Evolutionary conservation across 2,888 invertebrate species (phyloP).

Genomic region (Volucella inflata): DNA sequence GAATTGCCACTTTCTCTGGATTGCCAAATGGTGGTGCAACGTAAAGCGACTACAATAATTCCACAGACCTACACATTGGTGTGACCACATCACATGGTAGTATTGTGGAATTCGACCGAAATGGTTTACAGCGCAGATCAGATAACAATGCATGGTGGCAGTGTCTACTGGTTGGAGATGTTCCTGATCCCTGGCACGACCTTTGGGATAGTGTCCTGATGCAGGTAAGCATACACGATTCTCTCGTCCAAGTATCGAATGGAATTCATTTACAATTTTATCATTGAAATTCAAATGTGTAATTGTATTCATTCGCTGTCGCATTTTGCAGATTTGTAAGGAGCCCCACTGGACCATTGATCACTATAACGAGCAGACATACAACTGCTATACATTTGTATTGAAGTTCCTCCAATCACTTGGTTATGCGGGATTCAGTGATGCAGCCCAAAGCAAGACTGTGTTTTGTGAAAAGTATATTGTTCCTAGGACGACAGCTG

Average conservation of each 20-base stretch:
- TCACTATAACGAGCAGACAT: slow-evolving; percentile 89
- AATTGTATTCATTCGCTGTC: slow-evolving; percentile 43
- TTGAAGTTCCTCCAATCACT: slow-evolving; percentile 90
- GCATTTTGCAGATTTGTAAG: slow-evolving; percentile 79
- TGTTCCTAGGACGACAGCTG: slow-evolving; percentile 91
- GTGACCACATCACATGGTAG: slow-evolving; percentile 92
- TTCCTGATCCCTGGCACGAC: slow-evolving; percentile 87
- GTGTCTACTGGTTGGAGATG: slow-evolving; percentile 88
- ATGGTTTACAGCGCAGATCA: slow-evolving; percentile 86
- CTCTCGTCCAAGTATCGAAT: neutral
- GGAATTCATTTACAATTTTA: slow-evolving; percentile 63
- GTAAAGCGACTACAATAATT: slow-evolving; percentile 91
- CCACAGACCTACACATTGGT: slow-evolving; percentile 95
- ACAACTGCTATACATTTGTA: slow-evolving; percentile 95
- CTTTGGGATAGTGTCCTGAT: slow-evolving; percentile 88
- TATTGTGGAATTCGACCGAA: slow-evolving; percentile 93
- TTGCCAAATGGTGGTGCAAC: slow-evolving; percentile 31
- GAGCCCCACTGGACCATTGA: slow-evolving; percentile 86
- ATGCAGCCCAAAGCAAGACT: slow-evolving; percentile 87
- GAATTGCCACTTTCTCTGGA: slow-evolving; percentile 32
- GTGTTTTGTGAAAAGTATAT: slow-evolving; percentile 92
- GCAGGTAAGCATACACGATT: slow-evolving; percentile 84
- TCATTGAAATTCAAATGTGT: slow-evolving; percentile 64
- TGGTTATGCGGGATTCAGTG: slow-evolving; percentile 88
- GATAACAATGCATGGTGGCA: slow-evolving; percentile 86